Base-by-base conservation (phyloP, 2,888 invertebrate species). In the Himalopsyche kuldschensis region DNA sequence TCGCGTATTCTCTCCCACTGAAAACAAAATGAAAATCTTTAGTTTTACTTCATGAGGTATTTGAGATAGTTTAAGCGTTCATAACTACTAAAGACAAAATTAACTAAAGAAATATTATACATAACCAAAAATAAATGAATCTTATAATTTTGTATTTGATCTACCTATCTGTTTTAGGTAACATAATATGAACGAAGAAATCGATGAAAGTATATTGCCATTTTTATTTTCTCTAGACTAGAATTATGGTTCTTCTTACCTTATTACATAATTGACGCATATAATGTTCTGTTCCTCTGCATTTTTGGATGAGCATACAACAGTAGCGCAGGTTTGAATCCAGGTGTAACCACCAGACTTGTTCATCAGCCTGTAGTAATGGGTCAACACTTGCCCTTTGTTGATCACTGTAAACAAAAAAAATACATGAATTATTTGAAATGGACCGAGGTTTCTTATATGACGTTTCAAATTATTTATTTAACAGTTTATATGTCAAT, bases 261-360 rank as follows among this genome's bases (percentile, higher is more conserved):
- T 98, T 88, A 99, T 96, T 86, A 99, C 97, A 90, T 98, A 98
- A 91, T 98, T 98, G 88, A 99, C 98, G 89, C 98, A 98, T 87
- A 99, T 98, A 88, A 99, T 97, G 89, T 97, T 98, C 90, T 98
- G 98, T 89, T 99, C 98, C 86, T 99, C 98, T 6, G 97, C 96
- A 88, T 98, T 98, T 91, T 98, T 99, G 80, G 97, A 95, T 89
- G 96, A 98, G 91, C 97, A 98, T 83, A 99, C 97, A 75, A 98
- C 97, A 0, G 98, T 99, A 84, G 98, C 98, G 90, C 98, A 99
- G 0, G 97, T 98, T 91, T 98, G 98, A 88, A 99, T 91, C 98
- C 98, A 99, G 81, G 98, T 97, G 91, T 96, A 99, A 47, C 99
- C 99, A 6, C 98, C 98, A 87, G 94, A 95, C 90, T 98, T 98